Percentiles rank a stretch among this genome's conserved stretches.
Conservation (phyloP, 2,888 invertebrate species). For the Parnassius orleans region DNA sequence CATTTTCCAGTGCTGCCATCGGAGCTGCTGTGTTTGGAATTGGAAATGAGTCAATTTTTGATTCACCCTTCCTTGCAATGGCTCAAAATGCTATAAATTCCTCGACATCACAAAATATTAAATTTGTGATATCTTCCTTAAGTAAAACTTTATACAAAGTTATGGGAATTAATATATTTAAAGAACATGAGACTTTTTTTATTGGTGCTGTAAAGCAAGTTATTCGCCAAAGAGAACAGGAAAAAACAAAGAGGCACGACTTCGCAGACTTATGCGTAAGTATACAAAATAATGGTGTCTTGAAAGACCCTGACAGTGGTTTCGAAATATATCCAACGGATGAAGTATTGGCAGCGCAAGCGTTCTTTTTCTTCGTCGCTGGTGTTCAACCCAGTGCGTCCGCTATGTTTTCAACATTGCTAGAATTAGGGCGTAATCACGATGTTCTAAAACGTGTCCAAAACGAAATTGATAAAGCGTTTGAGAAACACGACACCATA, state of each 20-base stretch:
- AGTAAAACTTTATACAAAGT: constrained; percentile 32
- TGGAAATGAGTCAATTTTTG: constrained; percentile 48
- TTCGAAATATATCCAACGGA: constrained; percentile 50
- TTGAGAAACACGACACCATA: constrained; percentile 41
- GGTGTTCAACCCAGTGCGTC: constrained; percentile 61
- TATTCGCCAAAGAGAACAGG: constrained; percentile 29
- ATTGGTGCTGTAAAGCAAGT: constrained; percentile 34
- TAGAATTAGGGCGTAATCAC: constrained; percentile 52
- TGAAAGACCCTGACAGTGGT: constrained; percentile 45
- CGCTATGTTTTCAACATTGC: constrained; percentile 44
- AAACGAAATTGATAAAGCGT: constrained; percentile 50
- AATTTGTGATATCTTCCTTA: constrained; percentile 35
- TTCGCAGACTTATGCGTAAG: constrained; percentile 36
- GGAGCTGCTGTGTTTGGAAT: constrained; percentile 63
- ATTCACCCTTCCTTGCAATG: constrained; percentile 54
- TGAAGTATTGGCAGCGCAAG: constrained; percentile 53
- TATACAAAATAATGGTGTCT: constrained; percentile 38
- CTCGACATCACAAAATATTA: constrained; percentile 32
- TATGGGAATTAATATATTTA: constrained; percentile 24
- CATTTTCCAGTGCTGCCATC: constrained; percentile 52
- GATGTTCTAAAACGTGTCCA: constrained; percentile 47
- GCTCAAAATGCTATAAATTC: constrained; percentile 35
- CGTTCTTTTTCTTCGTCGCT: constrained; percentile 59
- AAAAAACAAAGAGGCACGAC: constrained; percentile 33
- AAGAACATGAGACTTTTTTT: constrained; percentile 33